Conservation (phyloP, 2,113 vertebrate species). For the Cepphus grylle region DNA sequence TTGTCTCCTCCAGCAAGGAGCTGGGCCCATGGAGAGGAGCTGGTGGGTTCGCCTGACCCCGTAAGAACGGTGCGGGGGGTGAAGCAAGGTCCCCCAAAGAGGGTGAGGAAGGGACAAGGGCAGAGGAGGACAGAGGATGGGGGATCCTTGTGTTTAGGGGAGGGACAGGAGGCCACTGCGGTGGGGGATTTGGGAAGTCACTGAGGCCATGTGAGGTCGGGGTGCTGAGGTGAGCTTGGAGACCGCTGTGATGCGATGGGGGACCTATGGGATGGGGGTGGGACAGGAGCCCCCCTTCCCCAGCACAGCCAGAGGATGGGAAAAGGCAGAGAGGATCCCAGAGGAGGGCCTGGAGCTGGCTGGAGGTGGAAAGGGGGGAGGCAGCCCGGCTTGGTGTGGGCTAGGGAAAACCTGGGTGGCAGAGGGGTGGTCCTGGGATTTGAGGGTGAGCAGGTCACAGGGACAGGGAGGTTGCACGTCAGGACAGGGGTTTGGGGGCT, state of each 20-base stretch:
- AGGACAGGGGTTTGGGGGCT: not conserved
- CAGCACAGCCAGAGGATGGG: not conserved
- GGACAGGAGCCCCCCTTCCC: not conserved
- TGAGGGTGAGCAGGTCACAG: not conserved
- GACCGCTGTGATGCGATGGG: not conserved
- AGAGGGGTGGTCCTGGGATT: not conserved
- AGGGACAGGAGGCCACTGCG: not conserved
- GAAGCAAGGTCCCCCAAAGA: not conserved
- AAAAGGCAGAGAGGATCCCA: not conserved
- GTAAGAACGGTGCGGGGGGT: not conserved
- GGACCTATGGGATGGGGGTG: not conserved
- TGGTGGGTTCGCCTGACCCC: not conserved
- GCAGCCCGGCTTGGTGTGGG: not conserved
- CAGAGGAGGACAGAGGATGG: not conserved
- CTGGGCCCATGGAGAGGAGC: not conserved
- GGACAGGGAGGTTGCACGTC: not conserved
- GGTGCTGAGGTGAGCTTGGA: not conserved
- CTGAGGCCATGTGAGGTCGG: rapidly evolving
- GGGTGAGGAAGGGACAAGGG: not conserved
- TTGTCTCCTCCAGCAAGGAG: not conserved
- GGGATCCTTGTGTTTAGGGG: not conserved
- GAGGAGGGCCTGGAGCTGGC: not conserved
- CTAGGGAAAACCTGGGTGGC: not conserved
- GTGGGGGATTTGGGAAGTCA: not conserved
- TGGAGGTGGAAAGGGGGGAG: not conserved